Percentiles rank a stretch among this genome's conserved stretches.
phyloP scores from a whole-genome alignment of 1,140 invertebrate species.

The Drosophila asahinai region DNA sequence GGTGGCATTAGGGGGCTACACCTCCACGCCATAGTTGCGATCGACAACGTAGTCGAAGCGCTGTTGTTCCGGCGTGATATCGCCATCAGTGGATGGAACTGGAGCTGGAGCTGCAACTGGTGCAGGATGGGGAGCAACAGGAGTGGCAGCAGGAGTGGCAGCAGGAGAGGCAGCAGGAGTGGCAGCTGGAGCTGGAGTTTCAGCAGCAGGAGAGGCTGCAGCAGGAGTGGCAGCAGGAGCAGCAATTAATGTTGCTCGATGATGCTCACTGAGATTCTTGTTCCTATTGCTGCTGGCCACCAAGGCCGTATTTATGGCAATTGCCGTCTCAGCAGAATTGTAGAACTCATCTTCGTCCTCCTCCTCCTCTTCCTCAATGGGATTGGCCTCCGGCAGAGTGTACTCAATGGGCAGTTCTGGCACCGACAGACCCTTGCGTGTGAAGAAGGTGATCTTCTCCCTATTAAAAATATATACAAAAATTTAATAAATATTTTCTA shows the following conservation, averaged over 20 bases:
- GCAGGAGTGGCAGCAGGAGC: conserved; percentile 12
- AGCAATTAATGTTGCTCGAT: background rate
- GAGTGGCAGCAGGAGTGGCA: conserved; percentile 20
- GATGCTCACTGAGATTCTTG: conserved; percentile 85
- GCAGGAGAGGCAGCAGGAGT: conserved; percentile 9
- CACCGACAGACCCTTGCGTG: conserved; percentile 91
- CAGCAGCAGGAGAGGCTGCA: background rate
- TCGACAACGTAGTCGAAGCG: conserved; percentile 90
- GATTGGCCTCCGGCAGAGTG: conserved; percentile 72
- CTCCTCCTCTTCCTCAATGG: conserved; percentile 75
- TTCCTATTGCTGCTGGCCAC: conserved; percentile 82
- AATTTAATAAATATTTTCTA: conserved; percentile 53
- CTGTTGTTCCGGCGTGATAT: conserved; percentile 85
- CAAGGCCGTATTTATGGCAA: conserved; percentile 81
- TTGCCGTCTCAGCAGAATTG: conserved; percentile 76
- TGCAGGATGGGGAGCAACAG: background rate
- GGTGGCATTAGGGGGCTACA: conserved; percentile 80
- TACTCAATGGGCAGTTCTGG: conserved; percentile 90
- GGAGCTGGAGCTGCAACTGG: background rate
- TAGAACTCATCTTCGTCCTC: conserved; percentile 76
- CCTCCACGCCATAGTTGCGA: conserved; percentile 89
- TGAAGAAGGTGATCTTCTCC: conserved; percentile 98
- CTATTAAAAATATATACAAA: conserved; percentile 85
- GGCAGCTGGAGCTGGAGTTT: background rate
- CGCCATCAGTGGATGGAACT: conserved; percentile 48